Conservation (phyloP, 1,140 invertebrate genomes). For the Panulirus ornatus region DNA sequence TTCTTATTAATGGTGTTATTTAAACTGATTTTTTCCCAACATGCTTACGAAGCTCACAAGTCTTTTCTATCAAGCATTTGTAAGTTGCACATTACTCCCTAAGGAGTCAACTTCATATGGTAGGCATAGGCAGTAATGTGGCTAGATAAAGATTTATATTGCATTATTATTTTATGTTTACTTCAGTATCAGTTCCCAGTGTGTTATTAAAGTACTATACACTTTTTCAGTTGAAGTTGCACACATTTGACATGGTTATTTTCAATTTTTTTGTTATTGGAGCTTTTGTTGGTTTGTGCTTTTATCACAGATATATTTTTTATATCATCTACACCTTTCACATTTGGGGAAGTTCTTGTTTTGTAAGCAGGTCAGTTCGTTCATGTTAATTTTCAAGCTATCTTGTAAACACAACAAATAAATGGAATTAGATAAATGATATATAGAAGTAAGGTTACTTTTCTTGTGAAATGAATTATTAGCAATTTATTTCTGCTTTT, state of each 20-base stretch:
- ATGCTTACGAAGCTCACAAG: slow-evolving; percentile 57
- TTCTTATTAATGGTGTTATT: background rate
- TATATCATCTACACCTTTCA: no score
- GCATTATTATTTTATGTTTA: slow-evolving; percentile 7
- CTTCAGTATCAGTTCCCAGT: no score
- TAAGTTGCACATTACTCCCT: slow-evolving; percentile 46
- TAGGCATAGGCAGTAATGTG: slow-evolving; percentile 34
- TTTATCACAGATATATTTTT: background rate
- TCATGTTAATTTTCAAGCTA: no score
- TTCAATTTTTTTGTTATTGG: background rate
- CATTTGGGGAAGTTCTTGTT: no score
- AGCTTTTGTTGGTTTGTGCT: background rate
- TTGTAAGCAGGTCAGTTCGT: no score
- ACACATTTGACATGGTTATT: background rate
- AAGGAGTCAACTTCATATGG: slow-evolving; percentile 15
- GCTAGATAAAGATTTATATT: slow-evolving; percentile 2
- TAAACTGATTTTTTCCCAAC: slow-evolving; percentile 31
- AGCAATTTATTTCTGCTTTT: no score
- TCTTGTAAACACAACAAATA: no score
- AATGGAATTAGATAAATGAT: no score
- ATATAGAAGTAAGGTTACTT: no score
- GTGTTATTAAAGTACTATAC: no score
- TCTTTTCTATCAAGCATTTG: slow-evolving; percentile 53
- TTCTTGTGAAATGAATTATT: no score
- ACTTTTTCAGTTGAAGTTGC: no score